Evolutionary conservation across 1,140 invertebrate genomes (phyloP).

Genomic region (Drosophila sturtevanti): DNA sequence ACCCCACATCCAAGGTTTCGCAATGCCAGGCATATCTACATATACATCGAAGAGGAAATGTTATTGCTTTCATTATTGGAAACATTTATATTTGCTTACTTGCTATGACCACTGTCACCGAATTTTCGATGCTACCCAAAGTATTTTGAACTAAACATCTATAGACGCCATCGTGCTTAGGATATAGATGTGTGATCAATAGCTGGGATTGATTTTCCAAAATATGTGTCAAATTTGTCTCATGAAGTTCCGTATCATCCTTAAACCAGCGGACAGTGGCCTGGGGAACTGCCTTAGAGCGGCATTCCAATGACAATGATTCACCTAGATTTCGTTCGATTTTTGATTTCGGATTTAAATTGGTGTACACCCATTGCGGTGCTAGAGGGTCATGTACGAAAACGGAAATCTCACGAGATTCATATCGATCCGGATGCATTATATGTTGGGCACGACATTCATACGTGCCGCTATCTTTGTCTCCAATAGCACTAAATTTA

Average conservation of each 20-base stretch:
- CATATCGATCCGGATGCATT: conserved; percentile 28
- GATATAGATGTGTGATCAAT: conserved; percentile 69
- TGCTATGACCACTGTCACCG: conserved; percentile 68
- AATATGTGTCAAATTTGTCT: conserved; percentile 81
- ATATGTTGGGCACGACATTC: conserved; percentile 66
- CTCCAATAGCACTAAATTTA: conserved; percentile 52
- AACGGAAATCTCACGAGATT: conserved; percentile 58
- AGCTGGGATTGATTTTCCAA: conserved; percentile 80
- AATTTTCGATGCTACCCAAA: conserved; percentile 66
- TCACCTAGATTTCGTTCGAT: conserved; percentile 78
- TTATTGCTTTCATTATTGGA: not conserved
- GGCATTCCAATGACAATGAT: conserved; percentile 78
- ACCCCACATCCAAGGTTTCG: conserved; percentile 66
- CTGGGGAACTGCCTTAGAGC: conserved; percentile 82
- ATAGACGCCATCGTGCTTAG: conserved; percentile 82
- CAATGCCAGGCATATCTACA: conserved; percentile 63
- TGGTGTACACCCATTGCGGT: conserved; percentile 67
- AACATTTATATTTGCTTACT: conserved; percentile 55
- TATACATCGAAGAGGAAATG: not conserved
- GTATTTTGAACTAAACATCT: conserved; percentile 82
- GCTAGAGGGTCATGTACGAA: conserved; percentile 64
- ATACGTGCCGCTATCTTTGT: conserved; percentile 66
- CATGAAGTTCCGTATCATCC: conserved; percentile 57
- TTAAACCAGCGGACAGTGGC: conserved; percentile 83
- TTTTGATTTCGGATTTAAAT: conserved; percentile 63